Conservation (phyloP, 2,797 vertebrate genomes). For the Xerus rutilus region DNA sequence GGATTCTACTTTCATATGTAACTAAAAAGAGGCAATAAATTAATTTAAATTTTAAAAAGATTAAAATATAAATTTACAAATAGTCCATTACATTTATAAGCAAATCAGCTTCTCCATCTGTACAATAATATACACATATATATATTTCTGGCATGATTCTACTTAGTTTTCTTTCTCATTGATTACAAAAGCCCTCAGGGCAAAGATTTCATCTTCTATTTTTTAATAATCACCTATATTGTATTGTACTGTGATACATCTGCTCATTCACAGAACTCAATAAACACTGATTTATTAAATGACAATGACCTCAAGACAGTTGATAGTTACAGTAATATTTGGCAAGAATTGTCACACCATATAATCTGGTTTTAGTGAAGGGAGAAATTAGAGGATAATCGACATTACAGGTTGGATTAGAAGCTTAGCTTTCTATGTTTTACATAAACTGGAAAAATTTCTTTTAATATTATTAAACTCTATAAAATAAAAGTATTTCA, state of each 20-base stretch:
- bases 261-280: not conserved
- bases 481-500: slow-evolving; percentile 52
- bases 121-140: not conserved
- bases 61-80: not conserved
- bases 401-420: slow-evolving; percentile 6
- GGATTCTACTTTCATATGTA: no score
- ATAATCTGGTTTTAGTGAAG: not conserved
- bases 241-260: not conserved
- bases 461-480: slow-evolving; percentile 54
- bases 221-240: slow-evolving; percentile 1
- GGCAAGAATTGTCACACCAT: not conserved
- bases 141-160: not conserved
- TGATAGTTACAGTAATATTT: slow-evolving; percentile 39
- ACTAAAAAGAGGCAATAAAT: no score
- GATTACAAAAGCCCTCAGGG: slow-evolving; percentile 1
- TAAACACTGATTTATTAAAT: slow-evolving; percentile 53
- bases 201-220: not conserved
- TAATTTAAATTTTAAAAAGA: no score
- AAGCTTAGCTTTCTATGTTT: not conserved
- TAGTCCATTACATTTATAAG: not conserved
- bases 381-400: not conserved
- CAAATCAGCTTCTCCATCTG: not conserved
- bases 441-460: slow-evolving; percentile 32
- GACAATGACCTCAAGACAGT: not conserved
- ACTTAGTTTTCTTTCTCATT: slow-evolving; percentile 6